A percentile compares a stretch with the other conserved stretches of the same genome.
phyloP scores from a whole-genome alignment of 2,888 invertebrate genomes.

The Oscheius onirici region DNA sequence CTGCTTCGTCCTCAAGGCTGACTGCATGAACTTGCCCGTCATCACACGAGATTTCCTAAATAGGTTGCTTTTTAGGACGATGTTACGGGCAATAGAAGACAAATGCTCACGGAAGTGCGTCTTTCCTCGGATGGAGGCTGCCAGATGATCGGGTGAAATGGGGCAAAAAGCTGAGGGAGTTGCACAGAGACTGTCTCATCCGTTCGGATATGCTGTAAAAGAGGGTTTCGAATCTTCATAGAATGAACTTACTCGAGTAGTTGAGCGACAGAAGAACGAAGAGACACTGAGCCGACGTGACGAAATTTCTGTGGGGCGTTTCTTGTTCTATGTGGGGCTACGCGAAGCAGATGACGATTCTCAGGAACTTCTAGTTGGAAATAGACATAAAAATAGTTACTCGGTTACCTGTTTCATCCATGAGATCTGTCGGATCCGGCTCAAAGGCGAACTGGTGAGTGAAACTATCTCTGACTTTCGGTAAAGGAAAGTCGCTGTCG shows the following conservation, averaged over 20 bases:
- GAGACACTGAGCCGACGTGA: constrained; percentile 52
- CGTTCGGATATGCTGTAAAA: constrained; percentile 54
- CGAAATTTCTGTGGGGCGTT: constrained; percentile 38
- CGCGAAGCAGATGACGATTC: constrained; percentile 16
- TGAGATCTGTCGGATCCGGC: constrained; percentile 37
- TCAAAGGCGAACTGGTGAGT: constrained; percentile 96
- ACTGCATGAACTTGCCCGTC: constrained; percentile 54
- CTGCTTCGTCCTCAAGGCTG: constrained; percentile 47
- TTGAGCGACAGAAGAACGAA: constrained; percentile 48
- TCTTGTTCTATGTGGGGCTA: constrained; percentile 23
- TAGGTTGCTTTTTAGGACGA: background rate
- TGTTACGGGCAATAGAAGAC: background rate
- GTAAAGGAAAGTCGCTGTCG: constrained; percentile 79
- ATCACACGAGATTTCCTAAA: constrained; percentile 55
- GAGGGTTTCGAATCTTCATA: background rate
- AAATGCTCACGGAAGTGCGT: constrained; percentile 58
- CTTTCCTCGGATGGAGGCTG: constrained; percentile 57
- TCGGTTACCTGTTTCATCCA: constrained; percentile 2
- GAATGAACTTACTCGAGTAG: constrained; percentile 51
- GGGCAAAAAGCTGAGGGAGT: constrained; percentile 59
- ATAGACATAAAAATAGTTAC: background rate
- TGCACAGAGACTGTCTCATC: constrained; percentile 56
- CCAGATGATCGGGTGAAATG: constrained; percentile 57
- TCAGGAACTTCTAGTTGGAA: background rate
- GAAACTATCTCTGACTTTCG: constrained; percentile 91